Conservation (phyloP, 2,888 invertebrate genomes). For the Dicyrtomina minuta region DNA sequence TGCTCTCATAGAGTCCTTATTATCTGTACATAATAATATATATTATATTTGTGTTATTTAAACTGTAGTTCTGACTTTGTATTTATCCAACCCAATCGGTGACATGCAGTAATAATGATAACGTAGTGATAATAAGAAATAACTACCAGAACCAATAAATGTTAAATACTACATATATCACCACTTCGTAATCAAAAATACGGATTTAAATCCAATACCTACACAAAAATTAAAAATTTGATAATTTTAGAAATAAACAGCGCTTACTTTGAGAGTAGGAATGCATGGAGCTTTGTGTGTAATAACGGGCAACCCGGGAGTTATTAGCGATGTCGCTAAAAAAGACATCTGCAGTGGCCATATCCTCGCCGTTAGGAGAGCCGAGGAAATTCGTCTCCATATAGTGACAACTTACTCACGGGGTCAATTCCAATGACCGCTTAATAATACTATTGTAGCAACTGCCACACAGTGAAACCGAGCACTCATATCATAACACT, state of each 20-base stretch:
- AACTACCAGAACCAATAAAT: no score
- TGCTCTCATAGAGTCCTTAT: no score
- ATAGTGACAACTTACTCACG: constrained; percentile 22
- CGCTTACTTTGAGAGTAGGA: constrained; percentile 53
- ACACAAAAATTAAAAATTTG: not conserved
- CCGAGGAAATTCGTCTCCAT: constrained; percentile 43
- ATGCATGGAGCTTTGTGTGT: constrained; percentile 50
- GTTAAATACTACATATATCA: no score
- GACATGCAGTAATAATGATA: no score
- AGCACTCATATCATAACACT: no score
- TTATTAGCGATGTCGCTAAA: constrained; percentile 50
- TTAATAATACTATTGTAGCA: not conserved
- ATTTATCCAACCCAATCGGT: no score
- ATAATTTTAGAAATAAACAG: not conserved
- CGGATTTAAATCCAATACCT: no score
- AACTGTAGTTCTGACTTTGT: no score
- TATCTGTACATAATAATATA: no score
- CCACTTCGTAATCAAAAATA: no score
- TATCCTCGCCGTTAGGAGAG: constrained; percentile 41
- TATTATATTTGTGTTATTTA: no score
- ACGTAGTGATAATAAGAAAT: no score
- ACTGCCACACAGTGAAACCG: not conserved
- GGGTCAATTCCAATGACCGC: constrained; percentile 2
- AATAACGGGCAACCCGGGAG: constrained; percentile 51
- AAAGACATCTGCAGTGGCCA: constrained; percentile 53